A percentile compares a stretch with the other conserved stretches of the same genome.
Evolutionary conservation across 2,888 invertebrate genomes (phyloP).

Genomic region (Eupithecia dodoneata): DNA sequence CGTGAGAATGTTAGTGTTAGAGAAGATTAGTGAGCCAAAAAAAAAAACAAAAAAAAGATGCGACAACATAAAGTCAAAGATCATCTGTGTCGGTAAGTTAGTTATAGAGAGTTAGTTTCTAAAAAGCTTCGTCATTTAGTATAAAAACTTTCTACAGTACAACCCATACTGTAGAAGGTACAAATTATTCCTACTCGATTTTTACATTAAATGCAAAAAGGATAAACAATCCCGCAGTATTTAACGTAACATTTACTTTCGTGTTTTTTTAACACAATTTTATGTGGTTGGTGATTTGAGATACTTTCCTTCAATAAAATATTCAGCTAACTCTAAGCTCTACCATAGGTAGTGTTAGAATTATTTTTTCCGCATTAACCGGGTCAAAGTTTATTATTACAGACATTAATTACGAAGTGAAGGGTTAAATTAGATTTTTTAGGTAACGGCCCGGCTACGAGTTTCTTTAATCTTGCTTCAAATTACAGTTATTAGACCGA

Average conservation of each 20-base stretch:
- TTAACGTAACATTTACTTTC: background rate
- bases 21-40: too few species aligned
- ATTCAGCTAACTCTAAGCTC: background rate
- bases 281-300: background rate
- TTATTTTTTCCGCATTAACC: background rate
- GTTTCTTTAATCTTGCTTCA: background rate
- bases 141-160: background rate
- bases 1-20: too few species aligned
- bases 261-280: background rate
- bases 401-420: background rate
- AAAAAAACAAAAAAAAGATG: background rate
- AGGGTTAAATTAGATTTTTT: background rate
- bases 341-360: background rate
- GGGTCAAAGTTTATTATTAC: background rate
- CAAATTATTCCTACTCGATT: background rate
- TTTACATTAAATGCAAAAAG: background rate
- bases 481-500: constrained; percentile 1
- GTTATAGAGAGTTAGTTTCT: background rate
- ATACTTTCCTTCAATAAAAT: background rate
- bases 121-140: background rate
- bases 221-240: background rate
- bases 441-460: background rate
- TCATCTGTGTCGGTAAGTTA: background rate
- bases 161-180: background rate
- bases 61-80: background rate